Conservation (phyloP, 2,113 vertebrate species). For the Catharus minimus region DNA sequence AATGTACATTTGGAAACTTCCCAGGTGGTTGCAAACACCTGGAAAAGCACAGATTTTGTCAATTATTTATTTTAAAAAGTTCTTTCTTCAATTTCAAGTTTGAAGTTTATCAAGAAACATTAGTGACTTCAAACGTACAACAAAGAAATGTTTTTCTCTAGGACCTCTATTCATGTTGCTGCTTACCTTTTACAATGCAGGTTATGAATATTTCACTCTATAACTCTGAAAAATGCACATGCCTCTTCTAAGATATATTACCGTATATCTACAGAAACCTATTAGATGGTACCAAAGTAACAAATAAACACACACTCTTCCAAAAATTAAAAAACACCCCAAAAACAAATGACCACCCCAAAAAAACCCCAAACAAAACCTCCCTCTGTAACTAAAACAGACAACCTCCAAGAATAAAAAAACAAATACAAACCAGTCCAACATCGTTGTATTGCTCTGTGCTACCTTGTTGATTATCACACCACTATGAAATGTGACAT, state of each 20-base stretch:
- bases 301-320: fast-evolving
- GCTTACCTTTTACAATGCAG: not conserved
- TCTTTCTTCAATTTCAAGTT: not conserved
- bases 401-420: not conserved
- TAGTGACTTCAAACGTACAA: not conserved
- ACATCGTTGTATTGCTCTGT: not conserved
- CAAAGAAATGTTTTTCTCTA: not conserved
- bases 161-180: not conserved
- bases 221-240: not conserved
- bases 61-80: not conserved
- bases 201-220: not conserved
- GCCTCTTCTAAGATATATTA: not conserved
- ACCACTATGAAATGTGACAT: not conserved
- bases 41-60: not conserved
- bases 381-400: too few species aligned
- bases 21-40: not conserved
- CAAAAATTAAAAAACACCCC: not conserved
- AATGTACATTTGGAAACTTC: not conserved
- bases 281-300: not conserved
- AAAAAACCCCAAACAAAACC: not conserved
- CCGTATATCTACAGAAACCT: not conserved
- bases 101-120: not conserved
- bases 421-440: not conserved
- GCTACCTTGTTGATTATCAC: not conserved
- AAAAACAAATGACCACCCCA: not conserved